Evolutionary conservation across 2,888 invertebrate genomes (phyloP).

Genomic region (Drosophila ustulata): DNA sequence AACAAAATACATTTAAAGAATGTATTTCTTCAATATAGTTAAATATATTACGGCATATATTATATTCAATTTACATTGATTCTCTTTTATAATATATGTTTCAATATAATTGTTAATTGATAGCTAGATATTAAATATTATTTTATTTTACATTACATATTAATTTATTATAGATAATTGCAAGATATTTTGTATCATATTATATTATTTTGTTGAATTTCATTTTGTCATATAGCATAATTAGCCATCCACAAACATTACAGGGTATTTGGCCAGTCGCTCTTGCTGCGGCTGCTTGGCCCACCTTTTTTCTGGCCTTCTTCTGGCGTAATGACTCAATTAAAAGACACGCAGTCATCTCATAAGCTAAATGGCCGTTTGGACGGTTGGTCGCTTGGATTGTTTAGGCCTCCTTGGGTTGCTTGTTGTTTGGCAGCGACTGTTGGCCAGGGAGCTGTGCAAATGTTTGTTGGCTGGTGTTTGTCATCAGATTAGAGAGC

Average conservation of each 20-base stretch:
- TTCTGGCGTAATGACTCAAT: conserved; percentile 73
- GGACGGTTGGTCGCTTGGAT: conserved; percentile 6
- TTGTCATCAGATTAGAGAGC: conserved; percentile 72
- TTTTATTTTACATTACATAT: too few species aligned
- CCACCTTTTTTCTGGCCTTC: conserved; percentile 30
- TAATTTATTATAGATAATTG: too few species aligned
- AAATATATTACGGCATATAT: too few species aligned
- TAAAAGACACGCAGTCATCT: conserved; percentile 74
- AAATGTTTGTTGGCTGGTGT: conserved; percentile 71
- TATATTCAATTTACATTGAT: too few species aligned
- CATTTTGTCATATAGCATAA: too few species aligned
- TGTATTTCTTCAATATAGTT: too few species aligned
- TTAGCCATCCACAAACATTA: neutral
- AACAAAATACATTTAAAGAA: too few species aligned
- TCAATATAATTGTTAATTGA: too few species aligned
- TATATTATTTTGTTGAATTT: too few species aligned
- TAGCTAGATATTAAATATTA: too few species aligned
- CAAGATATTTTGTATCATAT: too few species aligned
- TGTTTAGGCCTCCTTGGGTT: conserved; percentile 7
- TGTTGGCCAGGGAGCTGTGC: conserved; percentile 34
- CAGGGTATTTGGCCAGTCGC: conserved; percentile 19
- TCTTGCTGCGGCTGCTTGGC: neutral
- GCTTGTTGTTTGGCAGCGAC: conserved; percentile 1
- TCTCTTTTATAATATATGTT: too few species aligned
- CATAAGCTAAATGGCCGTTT: conserved; percentile 44